A percentile compares a stretch with the other conserved stretches of the same genome.
Evolutionary conservation across 2,113 vertebrate species (phyloP).

Genomic region (Hemibagrus wyckioides): DNA sequence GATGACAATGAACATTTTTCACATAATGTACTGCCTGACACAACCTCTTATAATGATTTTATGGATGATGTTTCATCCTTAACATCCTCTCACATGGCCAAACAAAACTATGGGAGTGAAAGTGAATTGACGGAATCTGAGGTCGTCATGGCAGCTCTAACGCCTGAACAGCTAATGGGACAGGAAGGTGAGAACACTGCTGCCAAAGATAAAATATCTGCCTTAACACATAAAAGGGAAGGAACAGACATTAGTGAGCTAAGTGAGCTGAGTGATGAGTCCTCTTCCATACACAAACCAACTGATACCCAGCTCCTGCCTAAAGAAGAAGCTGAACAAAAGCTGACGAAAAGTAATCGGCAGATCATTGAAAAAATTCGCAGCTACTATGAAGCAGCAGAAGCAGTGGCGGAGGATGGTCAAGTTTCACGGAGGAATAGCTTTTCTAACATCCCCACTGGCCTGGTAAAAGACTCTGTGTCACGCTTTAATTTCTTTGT

Average conservation of each 20-base stretch:
- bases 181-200: conserved; percentile 22
- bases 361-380: conserved; percentile 80
- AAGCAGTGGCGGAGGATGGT: conserved; percentile 44
- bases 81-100: conserved; percentile 55
- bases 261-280: background rate
- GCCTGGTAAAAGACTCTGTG: conserved; percentile 73
- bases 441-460: conserved; percentile 73
- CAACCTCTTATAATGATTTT: conserved; percentile 55
- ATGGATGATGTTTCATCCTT: conserved; percentile 49
- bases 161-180: background rate
- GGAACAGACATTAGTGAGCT: background rate
- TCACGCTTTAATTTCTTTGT: conserved; percentile 65
- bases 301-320: background rate
- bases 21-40: conserved; percentile 51
- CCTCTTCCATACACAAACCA: background rate
- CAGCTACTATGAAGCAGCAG: conserved; percentile 77
- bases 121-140: conserved; percentile 15
- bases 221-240: conserved; percentile 29
- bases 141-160: background rate
- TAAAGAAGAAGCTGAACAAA: conserved; percentile 45
- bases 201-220: conserved; percentile 51
- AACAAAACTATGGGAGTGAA: conserved; percentile 35
- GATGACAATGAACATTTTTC: conserved; percentile 4
- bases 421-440: conserved; percentile 61
- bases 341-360: conserved; percentile 64